Conservation (phyloP, 35 echinoderm and acorn worm genomes). For the Heliocidaris erythrogramma region DNA sequence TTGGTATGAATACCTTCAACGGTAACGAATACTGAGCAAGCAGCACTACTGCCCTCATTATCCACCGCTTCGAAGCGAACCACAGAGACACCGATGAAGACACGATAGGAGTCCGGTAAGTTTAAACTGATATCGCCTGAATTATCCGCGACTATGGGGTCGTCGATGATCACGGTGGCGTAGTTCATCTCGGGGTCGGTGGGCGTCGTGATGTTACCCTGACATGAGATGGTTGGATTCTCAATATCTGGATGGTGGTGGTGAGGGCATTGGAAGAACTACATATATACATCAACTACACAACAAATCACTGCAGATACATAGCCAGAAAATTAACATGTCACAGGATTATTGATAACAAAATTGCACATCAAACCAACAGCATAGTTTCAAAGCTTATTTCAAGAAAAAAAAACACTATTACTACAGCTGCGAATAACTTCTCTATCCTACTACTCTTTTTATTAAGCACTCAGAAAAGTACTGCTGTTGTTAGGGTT, state of each 20-base stretch:
- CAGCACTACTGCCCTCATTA: not conserved
- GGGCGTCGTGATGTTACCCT: not conserved
- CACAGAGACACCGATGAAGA: not conserved
- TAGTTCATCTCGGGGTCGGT: constrained; percentile 9
- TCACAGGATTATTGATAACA: too few species aligned
- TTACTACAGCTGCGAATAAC: not conserved
- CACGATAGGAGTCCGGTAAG: constrained; percentile 19
- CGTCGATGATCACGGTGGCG: constrained; percentile 23
- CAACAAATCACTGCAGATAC: not conserved
- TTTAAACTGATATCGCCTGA: constrained; percentile 27
- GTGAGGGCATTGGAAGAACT: not conserved
- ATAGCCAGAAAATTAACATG: not conserved
- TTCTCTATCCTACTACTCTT: not conserved
- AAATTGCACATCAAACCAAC: not conserved
- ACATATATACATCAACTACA: not conserved
- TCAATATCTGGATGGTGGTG: constrained; percentile 15
- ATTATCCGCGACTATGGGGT: constrained; percentile 10
- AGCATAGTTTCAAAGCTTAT: not conserved
- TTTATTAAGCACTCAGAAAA: not conserved
- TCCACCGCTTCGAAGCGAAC: constrained; percentile 42
- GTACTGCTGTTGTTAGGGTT: not conserved
- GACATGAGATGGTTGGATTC: not conserved
- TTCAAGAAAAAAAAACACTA: not conserved
- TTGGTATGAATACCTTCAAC: not conserved
- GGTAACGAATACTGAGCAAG: constrained; percentile 19